Conservation (phyloP, 2,797 vertebrate species). For the Carcharodon carcharias region DNA sequence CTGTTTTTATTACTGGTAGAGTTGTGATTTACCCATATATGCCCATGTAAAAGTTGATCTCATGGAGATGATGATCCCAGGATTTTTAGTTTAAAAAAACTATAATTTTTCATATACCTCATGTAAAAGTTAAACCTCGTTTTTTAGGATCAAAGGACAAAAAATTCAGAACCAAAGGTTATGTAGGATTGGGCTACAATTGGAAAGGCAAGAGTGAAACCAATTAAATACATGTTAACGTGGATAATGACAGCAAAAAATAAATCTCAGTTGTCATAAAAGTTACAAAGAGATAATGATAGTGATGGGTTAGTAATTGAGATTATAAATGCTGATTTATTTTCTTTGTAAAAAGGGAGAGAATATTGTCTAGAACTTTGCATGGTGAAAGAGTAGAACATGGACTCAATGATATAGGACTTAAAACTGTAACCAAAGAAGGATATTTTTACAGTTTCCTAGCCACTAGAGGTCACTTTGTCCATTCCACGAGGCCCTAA, state of each 20-base stretch:
- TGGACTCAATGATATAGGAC: background rate
- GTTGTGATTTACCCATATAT: background rate
- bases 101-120: too few relatives aligned
- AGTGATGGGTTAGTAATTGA: background rate
- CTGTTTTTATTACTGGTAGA: background rate
- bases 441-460: background rate
- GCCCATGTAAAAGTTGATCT: background rate
- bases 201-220: background rate
- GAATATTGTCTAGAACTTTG: background rate
- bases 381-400: background rate
- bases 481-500: background rate
- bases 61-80: background rate
- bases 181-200: background rate
- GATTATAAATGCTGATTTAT: background rate
- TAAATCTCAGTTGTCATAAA: background rate
- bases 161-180: background rate
- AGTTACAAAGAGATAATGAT: background rate
- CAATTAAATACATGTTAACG: background rate
- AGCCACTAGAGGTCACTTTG: conserved; percentile 19
- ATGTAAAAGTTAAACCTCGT: background rate
- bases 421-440: too few relatives aligned
- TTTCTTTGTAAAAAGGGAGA: background rate
- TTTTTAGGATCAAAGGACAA: background rate
- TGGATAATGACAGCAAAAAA: background rate
- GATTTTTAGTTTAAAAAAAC: too few relatives aligned